These are phyloP conservation scores for Ia io DNA, from an alignment of 2,113 vertebrate species.

Conservation along the genomic window DNA sequence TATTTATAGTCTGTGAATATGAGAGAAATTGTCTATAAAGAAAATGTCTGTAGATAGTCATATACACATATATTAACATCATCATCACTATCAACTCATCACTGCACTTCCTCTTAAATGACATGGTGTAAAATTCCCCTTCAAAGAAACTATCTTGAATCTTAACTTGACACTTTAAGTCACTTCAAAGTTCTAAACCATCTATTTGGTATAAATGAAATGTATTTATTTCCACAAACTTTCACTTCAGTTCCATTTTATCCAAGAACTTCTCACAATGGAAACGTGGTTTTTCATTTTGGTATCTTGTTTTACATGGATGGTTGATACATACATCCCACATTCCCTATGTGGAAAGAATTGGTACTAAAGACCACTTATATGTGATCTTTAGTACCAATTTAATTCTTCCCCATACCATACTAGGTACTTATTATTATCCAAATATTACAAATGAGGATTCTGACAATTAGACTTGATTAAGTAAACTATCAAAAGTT, in stretches of 20 bases:
- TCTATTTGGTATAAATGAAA: not conserved
- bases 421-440: not conserved
- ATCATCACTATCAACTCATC: not conserved
- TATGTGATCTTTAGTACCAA: not conserved
- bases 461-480: not conserved
- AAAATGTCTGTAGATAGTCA: not conserved
- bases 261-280: not conserved
- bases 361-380: not conserved
- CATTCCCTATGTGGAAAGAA: not conserved
- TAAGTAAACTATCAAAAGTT: not conserved
- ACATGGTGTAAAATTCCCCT: not conserved
- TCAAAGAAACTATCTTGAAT: not conserved
- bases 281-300: not conserved
- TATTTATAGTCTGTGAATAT: not conserved
- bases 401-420: not conserved
- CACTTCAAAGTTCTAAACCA: not conserved
- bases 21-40: not conserved
- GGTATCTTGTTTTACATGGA: not conserved
- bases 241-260: not conserved
- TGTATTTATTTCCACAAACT: not conserved
- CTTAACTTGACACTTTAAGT: not conserved
- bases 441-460: not conserved
- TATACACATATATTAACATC: too few relatives aligned
- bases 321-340: not conserved
- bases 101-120: not conserved